phyloP scores from a whole-genome alignment of 2,113 vertebrate species.

The Rhabdornis inornatus region DNA sequence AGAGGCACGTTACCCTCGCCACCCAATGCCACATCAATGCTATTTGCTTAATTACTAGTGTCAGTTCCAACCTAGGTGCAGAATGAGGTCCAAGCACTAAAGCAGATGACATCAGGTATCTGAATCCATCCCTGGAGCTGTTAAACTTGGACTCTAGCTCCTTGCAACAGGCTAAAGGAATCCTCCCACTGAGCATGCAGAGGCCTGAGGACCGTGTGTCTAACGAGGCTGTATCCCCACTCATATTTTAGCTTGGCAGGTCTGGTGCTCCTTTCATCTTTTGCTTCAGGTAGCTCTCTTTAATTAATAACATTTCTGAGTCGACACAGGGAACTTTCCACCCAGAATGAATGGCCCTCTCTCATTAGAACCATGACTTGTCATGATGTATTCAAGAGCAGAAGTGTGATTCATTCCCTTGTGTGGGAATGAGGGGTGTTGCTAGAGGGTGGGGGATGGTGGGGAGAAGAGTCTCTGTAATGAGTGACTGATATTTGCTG shows the following conservation, averaged over 20 bases:
- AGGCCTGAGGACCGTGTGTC: constrained; percentile 63
- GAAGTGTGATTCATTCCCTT: constrained; percentile 75
- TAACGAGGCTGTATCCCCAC: constrained; percentile 76
- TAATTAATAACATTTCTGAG: constrained; percentile 80
- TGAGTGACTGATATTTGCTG: constrained; percentile 79
- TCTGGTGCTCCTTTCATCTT: constrained; percentile 67
- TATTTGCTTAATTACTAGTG: background rate
- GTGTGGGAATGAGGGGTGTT: constrained; percentile 68
- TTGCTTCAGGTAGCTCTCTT: constrained; percentile 80
- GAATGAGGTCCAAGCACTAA: background rate
- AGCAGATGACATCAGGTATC: background rate
- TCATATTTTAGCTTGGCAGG: constrained; percentile 76
- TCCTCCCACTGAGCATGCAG: constrained; percentile 16
- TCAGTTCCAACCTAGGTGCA: background rate
- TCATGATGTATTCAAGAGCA: constrained; percentile 79
- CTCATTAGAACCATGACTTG: constrained; percentile 80
- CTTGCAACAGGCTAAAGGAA: constrained; percentile 57
- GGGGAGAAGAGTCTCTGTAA: constrained; percentile 71
- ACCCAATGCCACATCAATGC: background rate
- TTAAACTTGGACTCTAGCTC: constrained; percentile 45
- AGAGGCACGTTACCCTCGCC: background rate
- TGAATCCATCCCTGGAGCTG: background rate
- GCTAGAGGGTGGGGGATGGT: constrained; percentile 25
- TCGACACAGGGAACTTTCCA: constrained; percentile 77
- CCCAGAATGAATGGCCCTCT: constrained; percentile 80